Conservation (phyloP, 2,888 invertebrate species). For the Hypomecis atomaria region DNA sequence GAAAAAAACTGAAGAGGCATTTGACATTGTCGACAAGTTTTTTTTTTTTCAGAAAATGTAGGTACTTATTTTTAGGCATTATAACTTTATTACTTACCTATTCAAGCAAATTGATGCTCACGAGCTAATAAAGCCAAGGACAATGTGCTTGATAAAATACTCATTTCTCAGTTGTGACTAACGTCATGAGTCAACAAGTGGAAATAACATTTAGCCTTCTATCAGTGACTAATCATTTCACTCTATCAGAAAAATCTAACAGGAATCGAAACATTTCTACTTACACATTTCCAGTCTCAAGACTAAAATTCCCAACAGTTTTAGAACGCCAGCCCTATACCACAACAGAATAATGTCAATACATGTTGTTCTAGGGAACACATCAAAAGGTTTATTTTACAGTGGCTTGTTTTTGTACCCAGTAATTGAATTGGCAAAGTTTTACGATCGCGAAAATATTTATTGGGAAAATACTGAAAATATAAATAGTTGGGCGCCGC, state of each 20-base stretch:
- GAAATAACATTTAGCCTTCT: no score
- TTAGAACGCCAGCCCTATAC: slow-evolving; percentile 27
- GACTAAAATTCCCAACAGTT: neutral
- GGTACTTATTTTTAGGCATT: no score
- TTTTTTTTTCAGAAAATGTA: no score
- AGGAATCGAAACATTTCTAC: neutral
- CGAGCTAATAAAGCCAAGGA: no score
- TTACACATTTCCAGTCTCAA: neutral
- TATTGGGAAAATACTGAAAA: slow-evolving; percentile 57
- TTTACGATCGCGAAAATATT: slow-evolving; percentile 65
- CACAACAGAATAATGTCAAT: slow-evolving; percentile 61
- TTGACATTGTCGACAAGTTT: no score
- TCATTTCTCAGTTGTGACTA: no score
- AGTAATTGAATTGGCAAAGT: slow-evolving; percentile 73
- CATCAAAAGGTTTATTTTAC: slow-evolving; percentile 71
- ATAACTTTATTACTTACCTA: no score
- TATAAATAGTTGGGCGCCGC: slow-evolving; percentile 51
- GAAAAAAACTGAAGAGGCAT: no score
- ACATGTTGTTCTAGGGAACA: slow-evolving; percentile 56
- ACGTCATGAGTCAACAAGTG: no score
- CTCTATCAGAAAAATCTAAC: neutral
- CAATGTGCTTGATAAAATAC: no score
- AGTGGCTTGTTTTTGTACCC: slow-evolving; percentile 63
- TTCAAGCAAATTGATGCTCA: no score
- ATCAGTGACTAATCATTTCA: no score